Conservation (phyloP, 2,888 invertebrate genomes). For the Brachynemurus nebulosus region DNA sequence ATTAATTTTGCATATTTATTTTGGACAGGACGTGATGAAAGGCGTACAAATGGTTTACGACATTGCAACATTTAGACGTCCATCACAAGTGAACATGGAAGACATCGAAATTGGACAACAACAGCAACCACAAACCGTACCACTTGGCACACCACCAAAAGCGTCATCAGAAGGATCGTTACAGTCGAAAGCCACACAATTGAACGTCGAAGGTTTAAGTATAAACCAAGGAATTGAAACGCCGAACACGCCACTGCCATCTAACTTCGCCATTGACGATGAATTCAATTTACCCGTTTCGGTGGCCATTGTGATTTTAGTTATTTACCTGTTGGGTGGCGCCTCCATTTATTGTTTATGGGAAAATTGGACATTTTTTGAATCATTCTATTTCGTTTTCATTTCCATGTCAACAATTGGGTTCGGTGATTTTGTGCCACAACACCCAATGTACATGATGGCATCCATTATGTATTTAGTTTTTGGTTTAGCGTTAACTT, state of each 20-base stretch:
- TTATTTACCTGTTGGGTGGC: slow-evolving; percentile 78
- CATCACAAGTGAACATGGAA: slow-evolving; percentile 47
- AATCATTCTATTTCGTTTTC: slow-evolving; percentile 93
- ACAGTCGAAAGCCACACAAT: background rate
- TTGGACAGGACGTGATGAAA: slow-evolving; percentile 63
- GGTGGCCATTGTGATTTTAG: slow-evolving; percentile 68
- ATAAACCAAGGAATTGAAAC: slow-evolving; percentile 33
- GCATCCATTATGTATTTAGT: slow-evolving; percentile 84
- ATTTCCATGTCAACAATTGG: slow-evolving; percentile 96
- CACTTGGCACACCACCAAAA: slow-evolving; percentile 20
- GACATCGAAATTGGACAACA: slow-evolving; percentile 24
- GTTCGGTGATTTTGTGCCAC: slow-evolving; percentile 85
- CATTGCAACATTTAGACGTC: slow-evolving; percentile 57
- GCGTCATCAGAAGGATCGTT: slow-evolving; percentile 4
- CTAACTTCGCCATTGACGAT: slow-evolving; percentile 70
- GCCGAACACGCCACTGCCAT: slow-evolving; percentile 64
- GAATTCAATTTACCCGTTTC: slow-evolving; percentile 91
- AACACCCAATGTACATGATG: slow-evolving; percentile 79
- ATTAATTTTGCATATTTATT: background rate
- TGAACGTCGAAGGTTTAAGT: slow-evolving; percentile 8
- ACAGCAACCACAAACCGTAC: slow-evolving; percentile 22
- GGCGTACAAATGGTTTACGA: slow-evolving; percentile 72
- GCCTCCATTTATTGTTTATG: slow-evolving; percentile 62
- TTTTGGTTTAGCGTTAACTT: slow-evolving; percentile 87
- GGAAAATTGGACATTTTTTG: slow-evolving; percentile 83